Evolutionary conservation across 2,888 invertebrate genomes (phyloP), one percentile per base, ranked within the genome.

Genomic region (Netelia fuscicornis): DNA sequence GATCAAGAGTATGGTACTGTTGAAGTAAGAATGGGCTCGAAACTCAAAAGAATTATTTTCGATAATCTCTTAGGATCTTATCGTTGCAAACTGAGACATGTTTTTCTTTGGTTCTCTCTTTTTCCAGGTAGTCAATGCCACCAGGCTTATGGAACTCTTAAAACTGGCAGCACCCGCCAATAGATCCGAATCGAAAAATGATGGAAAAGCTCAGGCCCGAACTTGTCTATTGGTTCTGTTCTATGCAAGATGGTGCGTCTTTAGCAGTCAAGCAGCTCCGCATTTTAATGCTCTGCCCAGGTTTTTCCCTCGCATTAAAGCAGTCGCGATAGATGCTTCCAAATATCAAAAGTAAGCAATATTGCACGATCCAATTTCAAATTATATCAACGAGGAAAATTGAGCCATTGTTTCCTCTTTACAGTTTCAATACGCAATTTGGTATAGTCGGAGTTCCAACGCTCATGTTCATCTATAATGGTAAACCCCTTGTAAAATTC

Each of bases 371-470:
- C 6, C 48, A 70, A 71, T 30, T 23, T 42, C 6, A 37, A 37
- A 6, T 37, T 37, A 6, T 6, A 6, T 37, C 6, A 37, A 3
- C 6, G 6, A 37, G 23, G 2, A 42, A 56, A 25, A 20, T 11
- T 23, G 13, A 2, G 20, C 17, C 20, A 56, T 58, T 25, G 0
- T 62, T n/a, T 70, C 9, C 67, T 30, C 58, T 74, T 89, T 92
- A 79, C 85, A 95, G 97, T 84, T 97, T 98, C 71, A 98, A 98
- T 94, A 97, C 98, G 0, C 97, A 98, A 89, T 98, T 97, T 94
- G 98, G 98, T 10, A 97, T 98, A 82, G 97, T 98, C 9, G 98
- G 98, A 20, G 97, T 98, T 56, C 98, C 98, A 8, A 98, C 98
- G 2, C 92, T 98, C 48, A 95, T 98, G 94, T 95, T 99, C 86